phyloP scores from a whole-genome alignment of 1,140 invertebrate genomes.

The Pomacea maculata region DNA sequence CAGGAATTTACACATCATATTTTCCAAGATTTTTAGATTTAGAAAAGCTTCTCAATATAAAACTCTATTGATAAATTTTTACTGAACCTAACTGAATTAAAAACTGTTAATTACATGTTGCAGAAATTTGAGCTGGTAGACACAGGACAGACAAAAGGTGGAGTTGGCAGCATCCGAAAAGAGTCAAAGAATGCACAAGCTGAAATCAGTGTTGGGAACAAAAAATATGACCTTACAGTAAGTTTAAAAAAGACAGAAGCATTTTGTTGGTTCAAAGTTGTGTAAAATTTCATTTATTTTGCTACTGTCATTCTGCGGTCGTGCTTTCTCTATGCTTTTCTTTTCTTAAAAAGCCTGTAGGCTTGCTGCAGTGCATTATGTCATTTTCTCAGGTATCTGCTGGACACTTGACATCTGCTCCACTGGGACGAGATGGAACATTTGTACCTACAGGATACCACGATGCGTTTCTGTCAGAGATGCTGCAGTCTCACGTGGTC shows the following conservation, averaged over 20 bases:
- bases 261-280: neutral
- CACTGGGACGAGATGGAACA: constrained; percentile 9
- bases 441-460: constrained; percentile 84
- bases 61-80: neutral
- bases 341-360: neutral
- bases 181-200: constrained; percentile 17
- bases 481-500: constrained; percentile 80
- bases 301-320: too few species aligned
- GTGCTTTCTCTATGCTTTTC: too few species aligned
- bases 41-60: too few species aligned
- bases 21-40: too few species aligned
- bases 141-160: neutral
- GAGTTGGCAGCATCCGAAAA: constrained; percentile 22
- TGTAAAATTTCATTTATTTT: too few species aligned
- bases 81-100: neutral
- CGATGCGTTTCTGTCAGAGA: constrained; percentile 78
- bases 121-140: constrained; percentile 40
- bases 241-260: neutral
- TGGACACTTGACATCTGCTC: constrained; percentile 24
- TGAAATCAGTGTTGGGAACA: constrained; percentile 7
- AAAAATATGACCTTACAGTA: constrained; percentile 18
- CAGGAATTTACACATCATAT: too few species aligned
- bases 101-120: neutral
- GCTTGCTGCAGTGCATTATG: neutral
- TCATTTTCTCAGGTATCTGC: constrained; percentile 35